A percentile compares a stretch with the other conserved stretches of the same genome.
Evolutionary conservation across 2,797 vertebrate genomes (phyloP).

Genomic region (Ateles fusciceps): DNA sequence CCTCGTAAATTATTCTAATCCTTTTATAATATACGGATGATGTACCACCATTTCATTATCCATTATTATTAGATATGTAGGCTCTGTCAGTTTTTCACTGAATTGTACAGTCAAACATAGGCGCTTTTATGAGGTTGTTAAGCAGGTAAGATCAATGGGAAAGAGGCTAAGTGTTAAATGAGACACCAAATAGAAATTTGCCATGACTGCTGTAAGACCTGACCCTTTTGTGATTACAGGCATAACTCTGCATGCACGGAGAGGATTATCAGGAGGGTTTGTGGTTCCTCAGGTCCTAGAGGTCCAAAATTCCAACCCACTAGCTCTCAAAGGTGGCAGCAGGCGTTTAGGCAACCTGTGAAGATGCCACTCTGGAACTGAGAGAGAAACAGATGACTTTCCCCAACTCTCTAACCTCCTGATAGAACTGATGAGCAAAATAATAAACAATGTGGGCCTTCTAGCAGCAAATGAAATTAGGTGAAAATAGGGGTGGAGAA

Average conservation of each 20-base stretch:
- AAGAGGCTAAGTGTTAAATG: not conserved
- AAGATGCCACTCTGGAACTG: not conserved
- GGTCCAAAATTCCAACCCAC: not conserved
- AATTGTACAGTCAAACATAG: not conserved
- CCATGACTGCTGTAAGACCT: not conserved
- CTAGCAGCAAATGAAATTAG: not conserved
- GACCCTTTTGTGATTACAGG: not conserved
- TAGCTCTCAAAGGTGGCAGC: not conserved
- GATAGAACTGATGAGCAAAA: not conserved
- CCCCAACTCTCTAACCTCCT: not conserved
- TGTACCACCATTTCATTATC: not conserved
- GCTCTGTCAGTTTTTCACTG: not conserved
- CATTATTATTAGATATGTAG: not conserved
- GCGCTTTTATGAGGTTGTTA: not conserved
- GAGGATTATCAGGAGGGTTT: not conserved
- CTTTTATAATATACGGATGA: not conserved
- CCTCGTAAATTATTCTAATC: not conserved
- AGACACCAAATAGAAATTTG: not conserved
- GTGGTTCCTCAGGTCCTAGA: not conserved
- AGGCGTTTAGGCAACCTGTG: not conserved
- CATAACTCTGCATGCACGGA: not conserved
- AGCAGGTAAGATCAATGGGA: not conserved
- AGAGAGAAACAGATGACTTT: not conserved
- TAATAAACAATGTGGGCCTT: not conserved
- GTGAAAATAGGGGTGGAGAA: not conserved